Conservation (phyloP, 1,140 invertebrate species). For the Cotesia vestalis region DNA sequence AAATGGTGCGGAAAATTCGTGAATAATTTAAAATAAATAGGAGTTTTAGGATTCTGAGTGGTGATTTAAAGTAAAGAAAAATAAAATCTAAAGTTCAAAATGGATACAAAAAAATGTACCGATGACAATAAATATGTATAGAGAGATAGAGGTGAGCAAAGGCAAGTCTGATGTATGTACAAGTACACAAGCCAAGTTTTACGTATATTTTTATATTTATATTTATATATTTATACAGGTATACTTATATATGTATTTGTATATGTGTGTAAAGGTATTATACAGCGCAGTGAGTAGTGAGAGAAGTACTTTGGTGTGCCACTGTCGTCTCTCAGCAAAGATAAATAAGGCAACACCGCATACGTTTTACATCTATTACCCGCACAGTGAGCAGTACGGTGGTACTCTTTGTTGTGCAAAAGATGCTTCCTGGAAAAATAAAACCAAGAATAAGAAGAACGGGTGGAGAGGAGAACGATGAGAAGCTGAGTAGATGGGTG, state of each 20-base stretch:
- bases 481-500: not conserved
- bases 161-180: not conserved
- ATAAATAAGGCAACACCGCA: constrained; percentile 38
- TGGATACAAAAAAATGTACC: too few relatives aligned
- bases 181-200: too few relatives aligned
- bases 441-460: not conserved
- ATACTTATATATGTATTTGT: too few relatives aligned
- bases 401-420: constrained; percentile 10
- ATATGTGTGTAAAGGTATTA: not conserved
- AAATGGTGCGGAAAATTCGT: too few relatives aligned
- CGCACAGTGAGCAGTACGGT: not conserved
- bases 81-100: too few relatives aligned
- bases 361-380: constrained; percentile 45
- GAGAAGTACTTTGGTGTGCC: constrained; percentile 20
- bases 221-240: too few relatives aligned
- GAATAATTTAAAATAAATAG: too few relatives aligned
- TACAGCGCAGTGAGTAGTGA: constrained; percentile 1
- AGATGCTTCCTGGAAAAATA: constrained; percentile 3
- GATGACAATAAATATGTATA: too few relatives aligned
- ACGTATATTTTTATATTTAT: too few relatives aligned
- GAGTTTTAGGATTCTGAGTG: too few relatives aligned
- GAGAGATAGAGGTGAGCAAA: too few relatives aligned
- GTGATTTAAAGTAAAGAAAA: too few relatives aligned
- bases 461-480: constrained; percentile 8
- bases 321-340: constrained; percentile 26